A percentile compares a stretch with the other conserved stretches of the same genome.
These are phyloP conservation scores for Calephelis perditalis DNA, from an alignment of 2,888 invertebrate genomes.

Conservation along the genomic window DNA sequence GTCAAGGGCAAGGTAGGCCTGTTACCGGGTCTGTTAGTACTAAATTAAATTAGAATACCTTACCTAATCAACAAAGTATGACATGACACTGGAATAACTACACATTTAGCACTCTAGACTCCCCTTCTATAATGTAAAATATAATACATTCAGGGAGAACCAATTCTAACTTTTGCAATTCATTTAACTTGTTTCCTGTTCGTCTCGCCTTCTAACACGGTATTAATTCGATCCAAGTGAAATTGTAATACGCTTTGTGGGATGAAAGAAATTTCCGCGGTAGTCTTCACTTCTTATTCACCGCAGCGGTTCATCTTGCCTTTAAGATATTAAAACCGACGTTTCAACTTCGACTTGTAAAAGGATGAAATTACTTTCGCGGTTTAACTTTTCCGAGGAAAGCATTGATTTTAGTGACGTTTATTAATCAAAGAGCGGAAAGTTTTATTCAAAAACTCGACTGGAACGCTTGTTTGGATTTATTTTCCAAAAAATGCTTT, in stretches of 20 bases:
- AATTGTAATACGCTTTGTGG: conserved; percentile 29
- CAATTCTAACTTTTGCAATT: conserved; percentile 29
- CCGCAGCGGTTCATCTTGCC: conserved; percentile 15
- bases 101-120: no score
- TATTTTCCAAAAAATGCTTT: no score
- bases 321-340: conserved; percentile 12
- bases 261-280: conserved; percentile 34
- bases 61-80: no score
- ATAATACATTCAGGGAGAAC: conserved; percentile 12
- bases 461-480: no score
- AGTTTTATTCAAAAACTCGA: no score
- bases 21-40: no score
- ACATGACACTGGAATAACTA: no score
- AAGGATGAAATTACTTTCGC: conserved; percentile 4
- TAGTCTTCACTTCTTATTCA: conserved; percentile 35
- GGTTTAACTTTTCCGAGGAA: not conserved
- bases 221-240: conserved; percentile 32
- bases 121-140: not conserved
- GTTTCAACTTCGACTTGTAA: conserved; percentile 15
- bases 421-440: no score
- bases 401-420: no score
- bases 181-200: conserved; percentile 35
- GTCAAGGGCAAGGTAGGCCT: no score
- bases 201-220: conserved; percentile 21
- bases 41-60: no score